Conservation (phyloP, 1,140 invertebrate genomes). For the Aphelinus certus region DNA sequence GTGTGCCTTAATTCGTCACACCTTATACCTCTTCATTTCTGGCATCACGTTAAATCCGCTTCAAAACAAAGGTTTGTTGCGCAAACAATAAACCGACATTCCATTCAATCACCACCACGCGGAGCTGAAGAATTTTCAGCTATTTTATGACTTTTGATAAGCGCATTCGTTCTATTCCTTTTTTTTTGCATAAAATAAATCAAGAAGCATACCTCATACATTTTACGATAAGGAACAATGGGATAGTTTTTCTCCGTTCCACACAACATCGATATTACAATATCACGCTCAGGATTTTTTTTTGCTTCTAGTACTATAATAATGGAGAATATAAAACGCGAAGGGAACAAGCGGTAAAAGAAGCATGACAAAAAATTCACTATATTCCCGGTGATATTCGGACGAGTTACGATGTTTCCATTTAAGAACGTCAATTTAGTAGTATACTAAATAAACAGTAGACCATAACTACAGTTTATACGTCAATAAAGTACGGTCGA, state of each 20-base stretch:
- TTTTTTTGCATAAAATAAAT: not conserved
- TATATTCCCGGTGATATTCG: too few relatives aligned
- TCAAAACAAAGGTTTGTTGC: conserved; percentile 30
- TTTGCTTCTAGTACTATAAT: not conserved
- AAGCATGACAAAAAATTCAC: too few relatives aligned
- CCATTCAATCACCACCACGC: not conserved
- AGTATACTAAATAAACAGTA: too few relatives aligned
- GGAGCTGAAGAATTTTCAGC: not conserved
- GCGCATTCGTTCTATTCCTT: not conserved
- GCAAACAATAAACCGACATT: not conserved
- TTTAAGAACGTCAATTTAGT: too few relatives aligned
- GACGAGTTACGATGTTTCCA: too few relatives aligned
- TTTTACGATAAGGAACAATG: not conserved
- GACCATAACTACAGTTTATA: too few relatives aligned
- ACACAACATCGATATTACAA: too few relatives aligned
- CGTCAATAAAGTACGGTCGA: too few relatives aligned
- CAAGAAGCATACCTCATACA: too few relatives aligned
- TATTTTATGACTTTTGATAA: not conserved
- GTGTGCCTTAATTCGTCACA: conserved; percentile 24
- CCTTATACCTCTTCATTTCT: conserved; percentile 31
- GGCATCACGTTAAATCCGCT: conserved; percentile 9
- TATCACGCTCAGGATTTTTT: not conserved
- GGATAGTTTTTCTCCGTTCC: not conserved
- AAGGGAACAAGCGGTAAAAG: not conserved
- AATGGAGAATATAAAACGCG: not conserved